Evolutionary conservation across 2,888 invertebrate species (phyloP), one percentile per base, ranked within the genome.

Genomic region (Monochamus alternatus): DNA sequence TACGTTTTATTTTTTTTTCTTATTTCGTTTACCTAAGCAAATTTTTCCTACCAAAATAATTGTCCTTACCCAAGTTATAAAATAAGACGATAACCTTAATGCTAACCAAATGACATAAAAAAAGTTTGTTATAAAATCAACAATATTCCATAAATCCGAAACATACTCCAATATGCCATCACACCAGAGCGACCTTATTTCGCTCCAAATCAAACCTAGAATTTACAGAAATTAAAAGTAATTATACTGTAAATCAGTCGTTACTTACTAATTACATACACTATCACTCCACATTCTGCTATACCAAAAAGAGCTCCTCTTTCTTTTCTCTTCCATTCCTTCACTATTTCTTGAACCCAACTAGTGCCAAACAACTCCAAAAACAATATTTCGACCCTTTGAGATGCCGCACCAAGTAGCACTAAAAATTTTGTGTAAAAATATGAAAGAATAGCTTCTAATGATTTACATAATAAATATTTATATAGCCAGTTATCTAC

Each of bases 101-200:
- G 95, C 93, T 81, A 98, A 94, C 93, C 99, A 99, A 59, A 96
- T 94, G 31, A 98, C 95, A 87, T 99, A 99, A 85, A 99, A 95
- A 83, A 96, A 93, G 88, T 99, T 98, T 7, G 98, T 98, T 84
- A 98, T 95, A 87, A 98, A 98, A 89, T 99, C 99, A 4, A 99
- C 95, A 77, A 99, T 97, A 87, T 99, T 99, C 99, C 99, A 99
- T 80, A 99, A 92, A 89, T 99, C 98, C 81, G 95, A 95, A 62
- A 97, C 92, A 87, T 99, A 99, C 81, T 98, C 98, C 82, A 94
- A 90, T 7, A 98, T 89, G 0, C 99, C 99, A 72, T 95, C 96
- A 3, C 94, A 92, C 95, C 98, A 99, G 9, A 99, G 89, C 3
- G 97, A 92, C 87, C 96, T 93, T 80, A 98, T 94, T 91, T 99